Evolutionary conservation across 1,140 invertebrate species (phyloP).

Genomic region (Ganaspis sp.): DNA sequence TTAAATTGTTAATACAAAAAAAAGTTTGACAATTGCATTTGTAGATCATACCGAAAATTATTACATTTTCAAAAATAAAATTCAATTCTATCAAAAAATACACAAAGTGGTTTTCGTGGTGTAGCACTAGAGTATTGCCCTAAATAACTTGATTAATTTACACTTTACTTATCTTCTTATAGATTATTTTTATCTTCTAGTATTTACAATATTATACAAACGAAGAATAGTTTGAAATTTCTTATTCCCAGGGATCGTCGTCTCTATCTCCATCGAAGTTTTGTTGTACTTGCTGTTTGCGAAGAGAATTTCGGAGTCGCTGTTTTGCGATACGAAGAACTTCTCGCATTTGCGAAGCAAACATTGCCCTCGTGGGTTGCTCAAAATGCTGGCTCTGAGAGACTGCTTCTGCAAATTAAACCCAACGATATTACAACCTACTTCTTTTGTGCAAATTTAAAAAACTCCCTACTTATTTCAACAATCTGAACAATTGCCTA

Average conservation of each 20-base stretch:
- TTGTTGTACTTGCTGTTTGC: constrained; percentile 15
- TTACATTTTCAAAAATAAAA: no score
- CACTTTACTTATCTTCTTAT: not conserved
- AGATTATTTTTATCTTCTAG: not conserved
- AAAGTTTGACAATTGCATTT: no score
- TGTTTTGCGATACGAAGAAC: constrained; percentile 20
- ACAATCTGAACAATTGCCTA: not conserved
- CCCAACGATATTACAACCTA: not conserved
- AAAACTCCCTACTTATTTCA: not conserved
- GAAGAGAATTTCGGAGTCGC: constrained; percentile 18
- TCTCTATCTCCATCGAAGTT: constrained; percentile 16
- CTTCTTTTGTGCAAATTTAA: not conserved
- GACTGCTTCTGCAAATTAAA: constrained; percentile 10
- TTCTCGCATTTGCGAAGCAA: constrained; percentile 23
- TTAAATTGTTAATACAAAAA: no score
- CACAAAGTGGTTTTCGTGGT: no score
- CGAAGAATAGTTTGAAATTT: not conserved
- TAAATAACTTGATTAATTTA: not conserved
- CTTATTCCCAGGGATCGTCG: constrained; percentile 18
- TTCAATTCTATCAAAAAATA: no score
- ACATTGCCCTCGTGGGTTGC: constrained; percentile 25
- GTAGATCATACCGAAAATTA: no score
- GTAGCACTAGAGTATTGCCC: no score
- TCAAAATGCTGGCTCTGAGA: constrained; percentile 25
- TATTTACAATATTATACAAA: constrained; percentile 26